A percentile compares a stretch with the other conserved stretches of the same genome.
Evolutionary conservation across 2,113 vertebrate genomes (phyloP).

Genomic region (Alces alces): DNA sequence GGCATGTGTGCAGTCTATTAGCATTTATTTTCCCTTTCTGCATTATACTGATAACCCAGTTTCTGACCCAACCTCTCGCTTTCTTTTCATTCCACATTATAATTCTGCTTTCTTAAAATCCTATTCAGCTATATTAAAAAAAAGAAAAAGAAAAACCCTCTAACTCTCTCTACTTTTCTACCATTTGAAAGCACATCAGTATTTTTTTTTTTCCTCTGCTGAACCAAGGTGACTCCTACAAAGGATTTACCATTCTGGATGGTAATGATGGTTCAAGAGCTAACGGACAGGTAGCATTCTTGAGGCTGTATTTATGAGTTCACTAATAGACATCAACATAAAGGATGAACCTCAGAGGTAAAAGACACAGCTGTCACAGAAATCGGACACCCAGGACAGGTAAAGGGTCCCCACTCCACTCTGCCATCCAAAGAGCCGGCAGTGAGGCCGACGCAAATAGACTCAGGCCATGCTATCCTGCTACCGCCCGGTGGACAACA

Average conservation of each 20-base stretch:
- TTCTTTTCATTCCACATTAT: conserved; percentile 73
- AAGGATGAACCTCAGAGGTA: background rate
- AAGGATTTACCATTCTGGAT: conserved; percentile 69
- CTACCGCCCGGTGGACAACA: rapidly evolving
- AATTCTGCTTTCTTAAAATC: conserved; percentile 76
- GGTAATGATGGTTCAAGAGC: conserved; percentile 74
- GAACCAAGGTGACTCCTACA: conserved; percentile 75
- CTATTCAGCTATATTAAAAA: conserved; percentile 64
- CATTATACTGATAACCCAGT: conserved; percentile 78
- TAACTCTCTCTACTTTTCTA: conserved; percentile 62
- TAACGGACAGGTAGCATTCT: conserved; percentile 66
- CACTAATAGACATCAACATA: conserved; percentile 66
- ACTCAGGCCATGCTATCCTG: rapidly evolving
- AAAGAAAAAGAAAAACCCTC: background rate
- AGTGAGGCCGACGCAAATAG: rapidly evolving
- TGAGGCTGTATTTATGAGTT: conserved; percentile 39
- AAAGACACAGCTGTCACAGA: background rate
- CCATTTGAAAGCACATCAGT: conserved; percentile 50
- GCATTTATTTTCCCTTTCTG: conserved; percentile 78
- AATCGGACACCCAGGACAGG: rapidly evolving
- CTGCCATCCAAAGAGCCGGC: background rate
- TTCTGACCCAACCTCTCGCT: conserved; percentile 74
- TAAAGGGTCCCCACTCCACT: background rate
- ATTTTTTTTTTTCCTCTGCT: conserved; percentile 43
- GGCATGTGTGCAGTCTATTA: conserved; percentile 74